Evolutionary conservation across 2,797 vertebrate species (phyloP).

Genomic region (Alcedo quadribrachys): DNA sequence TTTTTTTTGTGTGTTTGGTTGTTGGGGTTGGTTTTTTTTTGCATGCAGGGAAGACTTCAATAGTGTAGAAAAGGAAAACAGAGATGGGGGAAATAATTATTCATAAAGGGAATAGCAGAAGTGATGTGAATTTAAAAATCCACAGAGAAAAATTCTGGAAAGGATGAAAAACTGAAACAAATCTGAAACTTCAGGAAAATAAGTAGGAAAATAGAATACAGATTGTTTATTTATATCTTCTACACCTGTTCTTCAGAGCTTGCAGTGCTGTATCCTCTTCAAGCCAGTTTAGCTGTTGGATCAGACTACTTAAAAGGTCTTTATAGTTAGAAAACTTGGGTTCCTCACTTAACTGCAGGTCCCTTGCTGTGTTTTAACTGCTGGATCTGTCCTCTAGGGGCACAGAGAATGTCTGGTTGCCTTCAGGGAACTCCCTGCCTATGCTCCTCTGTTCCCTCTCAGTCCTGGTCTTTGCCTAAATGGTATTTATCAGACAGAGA

Average conservation of each 20-base stretch:
- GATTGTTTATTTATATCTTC: too few relatives aligned
- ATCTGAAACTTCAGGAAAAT: background rate
- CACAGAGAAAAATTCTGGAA: background rate
- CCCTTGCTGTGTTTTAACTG: background rate
- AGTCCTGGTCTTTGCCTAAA: background rate
- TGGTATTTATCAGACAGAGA: background rate
- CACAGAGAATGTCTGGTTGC: rapidly evolving
- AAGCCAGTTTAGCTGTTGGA: background rate
- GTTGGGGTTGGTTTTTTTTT: background rate
- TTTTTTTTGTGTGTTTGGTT: background rate
- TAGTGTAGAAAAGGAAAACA: background rate
- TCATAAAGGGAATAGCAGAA: background rate
- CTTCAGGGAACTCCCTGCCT: background rate
- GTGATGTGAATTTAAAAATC: background rate
- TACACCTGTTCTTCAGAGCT: background rate
- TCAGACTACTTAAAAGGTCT: background rate
- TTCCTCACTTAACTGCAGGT: background rate
- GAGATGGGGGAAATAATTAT: background rate
- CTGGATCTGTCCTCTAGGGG: background rate
- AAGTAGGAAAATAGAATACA: background rate
- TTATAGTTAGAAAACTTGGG: background rate
- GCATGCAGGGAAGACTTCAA: background rate
- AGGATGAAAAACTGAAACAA: background rate
- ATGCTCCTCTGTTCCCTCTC: background rate
- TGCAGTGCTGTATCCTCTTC: background rate